Percentiles rank a stretch among this genome's conserved stretches.
These are phyloP conservation scores for Poecilia latipinna DNA, from an alignment of 2,113 vertebrate species.

Conservation along the genomic window DNA sequence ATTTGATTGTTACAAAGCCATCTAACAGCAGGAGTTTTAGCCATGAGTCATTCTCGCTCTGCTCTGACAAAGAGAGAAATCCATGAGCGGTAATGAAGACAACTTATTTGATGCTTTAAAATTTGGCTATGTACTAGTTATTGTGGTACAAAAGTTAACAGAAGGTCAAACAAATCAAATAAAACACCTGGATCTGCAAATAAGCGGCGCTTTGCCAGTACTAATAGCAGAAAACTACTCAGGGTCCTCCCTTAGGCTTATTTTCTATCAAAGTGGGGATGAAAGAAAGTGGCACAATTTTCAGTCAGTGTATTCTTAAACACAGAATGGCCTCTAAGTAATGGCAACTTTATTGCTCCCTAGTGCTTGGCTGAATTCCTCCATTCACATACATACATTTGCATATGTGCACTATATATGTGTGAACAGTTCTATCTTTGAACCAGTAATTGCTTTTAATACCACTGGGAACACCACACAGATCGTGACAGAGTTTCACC, in stretches of 20 bases:
- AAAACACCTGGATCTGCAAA: not conserved
- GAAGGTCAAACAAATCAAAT: not conserved
- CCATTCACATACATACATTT: not conserved
- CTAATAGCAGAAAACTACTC: not conserved
- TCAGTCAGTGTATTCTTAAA: not conserved
- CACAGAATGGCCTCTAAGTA: not conserved
- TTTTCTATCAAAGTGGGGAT: not conserved
- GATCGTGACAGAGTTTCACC: constrained; percentile 60
- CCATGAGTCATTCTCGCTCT: not conserved
- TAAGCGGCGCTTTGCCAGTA: not conserved
- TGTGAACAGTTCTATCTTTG: constrained; percentile 13
- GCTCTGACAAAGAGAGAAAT: no score
- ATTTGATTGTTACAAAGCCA: not conserved
- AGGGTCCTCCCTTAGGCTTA: not conserved
- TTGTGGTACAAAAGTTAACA: not conserved
- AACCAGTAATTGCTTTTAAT: constrained; percentile 52
- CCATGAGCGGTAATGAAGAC: no score
- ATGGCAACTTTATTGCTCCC: not conserved
- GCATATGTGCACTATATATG: not conserved
- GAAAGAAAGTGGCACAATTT: not conserved
- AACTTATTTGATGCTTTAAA: not conserved
- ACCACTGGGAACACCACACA: constrained; percentile 26
- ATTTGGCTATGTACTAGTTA: not conserved
- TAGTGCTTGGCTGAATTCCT: not conserved
- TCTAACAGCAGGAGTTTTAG: not conserved